Conservation (phyloP, 2,797 vertebrate species). For the Mionectes olivaceus region DNA sequence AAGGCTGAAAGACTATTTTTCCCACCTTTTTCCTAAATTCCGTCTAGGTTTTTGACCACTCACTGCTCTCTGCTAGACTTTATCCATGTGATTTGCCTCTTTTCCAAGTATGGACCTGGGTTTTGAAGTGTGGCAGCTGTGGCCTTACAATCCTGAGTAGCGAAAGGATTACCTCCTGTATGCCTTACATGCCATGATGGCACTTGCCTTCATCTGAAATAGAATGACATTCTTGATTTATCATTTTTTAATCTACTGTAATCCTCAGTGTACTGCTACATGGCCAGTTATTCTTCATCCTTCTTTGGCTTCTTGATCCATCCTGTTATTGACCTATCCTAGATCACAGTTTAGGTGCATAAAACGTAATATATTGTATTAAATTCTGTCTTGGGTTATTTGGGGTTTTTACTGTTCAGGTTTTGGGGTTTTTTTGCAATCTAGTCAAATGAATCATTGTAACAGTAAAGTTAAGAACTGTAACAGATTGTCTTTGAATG, state of each 20-base stretch:
- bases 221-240: not conserved
- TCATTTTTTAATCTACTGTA: not conserved
- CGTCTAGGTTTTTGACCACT: not conserved
- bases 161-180: not conserved
- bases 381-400: not conserved
- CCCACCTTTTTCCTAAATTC: not conserved
- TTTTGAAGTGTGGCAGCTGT: not conserved
- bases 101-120: not conserved
- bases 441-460: not conserved
- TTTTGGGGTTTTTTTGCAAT: not conserved
- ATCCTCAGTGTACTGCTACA: not conserved
- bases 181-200: not conserved
- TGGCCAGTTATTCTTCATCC: not conserved
- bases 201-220: slow-evolving; percentile 6
- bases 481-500: not conserved
- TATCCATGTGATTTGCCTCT: fast-evolving
- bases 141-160: not conserved
- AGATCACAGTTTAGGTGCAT: not conserved
- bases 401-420: not conserved
- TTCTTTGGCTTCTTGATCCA: not conserved
- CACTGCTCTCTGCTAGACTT: not conserved
- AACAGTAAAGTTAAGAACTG: not conserved
- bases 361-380: not conserved
- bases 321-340: not conserved
- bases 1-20: not conserved